Evolutionary conservation across 2,113 vertebrate species (phyloP).

Genomic region (Jacana jacana): DNA sequence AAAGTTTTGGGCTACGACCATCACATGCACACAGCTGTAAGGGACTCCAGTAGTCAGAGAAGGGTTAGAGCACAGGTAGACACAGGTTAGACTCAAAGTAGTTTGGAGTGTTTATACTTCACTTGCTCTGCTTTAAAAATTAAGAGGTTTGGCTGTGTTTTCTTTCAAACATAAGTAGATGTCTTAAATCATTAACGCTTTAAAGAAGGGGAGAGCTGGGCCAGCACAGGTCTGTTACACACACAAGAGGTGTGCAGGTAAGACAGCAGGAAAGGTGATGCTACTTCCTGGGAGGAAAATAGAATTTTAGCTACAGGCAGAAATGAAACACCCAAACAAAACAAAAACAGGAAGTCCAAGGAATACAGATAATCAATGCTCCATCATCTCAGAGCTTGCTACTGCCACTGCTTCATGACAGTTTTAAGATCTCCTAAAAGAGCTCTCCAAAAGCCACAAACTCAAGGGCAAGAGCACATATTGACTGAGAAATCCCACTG

Average conservation of each 20-base stretch:
- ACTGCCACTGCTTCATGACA: background rate
- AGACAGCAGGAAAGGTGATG: background rate
- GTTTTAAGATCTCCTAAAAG: background rate
- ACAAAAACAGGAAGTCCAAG: background rate
- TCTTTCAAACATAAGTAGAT: background rate
- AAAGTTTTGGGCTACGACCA: background rate
- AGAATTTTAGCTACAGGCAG: background rate
- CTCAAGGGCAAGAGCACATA: background rate
- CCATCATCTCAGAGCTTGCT: background rate
- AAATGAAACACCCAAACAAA: background rate
- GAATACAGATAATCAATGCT: background rate
- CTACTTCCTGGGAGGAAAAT: background rate
- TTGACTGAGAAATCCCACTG: background rate
- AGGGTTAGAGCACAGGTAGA: background rate
- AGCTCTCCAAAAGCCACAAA: background rate
- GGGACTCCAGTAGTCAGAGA: background rate
- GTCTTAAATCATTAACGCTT: background rate
- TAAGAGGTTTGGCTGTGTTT: background rate
- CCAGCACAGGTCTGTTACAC: background rate
- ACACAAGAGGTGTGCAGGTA: rapidly evolving
- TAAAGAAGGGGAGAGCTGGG: background rate
- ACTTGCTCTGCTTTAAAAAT: background rate
- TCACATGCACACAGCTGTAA: background rate
- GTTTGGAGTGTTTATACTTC: background rate
- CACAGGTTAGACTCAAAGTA: background rate